Base-by-base conservation (phyloP, 2,888 invertebrate species). In the Philonicus albiceps region DNA sequence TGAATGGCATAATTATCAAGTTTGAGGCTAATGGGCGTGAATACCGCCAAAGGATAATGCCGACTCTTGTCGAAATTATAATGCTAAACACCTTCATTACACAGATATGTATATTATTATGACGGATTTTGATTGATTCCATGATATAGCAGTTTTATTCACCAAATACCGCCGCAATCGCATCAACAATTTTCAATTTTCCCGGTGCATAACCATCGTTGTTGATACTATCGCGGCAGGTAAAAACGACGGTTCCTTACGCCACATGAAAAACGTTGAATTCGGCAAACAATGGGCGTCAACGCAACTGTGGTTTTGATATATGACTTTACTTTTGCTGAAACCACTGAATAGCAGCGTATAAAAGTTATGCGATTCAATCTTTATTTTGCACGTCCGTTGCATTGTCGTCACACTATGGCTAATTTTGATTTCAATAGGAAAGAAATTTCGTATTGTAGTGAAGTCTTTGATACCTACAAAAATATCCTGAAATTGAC, bases 121-220 rank as follows among this genome's bases (percentile, higher is more conserved):
- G 55, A 37, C 34, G 30, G n/a, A 4, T 64, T 83, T 34, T 83
- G 64, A 83, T 83, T 64, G 81, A 64, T 83, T 83, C 31, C 81
- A 83, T 83, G 81, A 83, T 83, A 8, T 34, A 19, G 55, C 81
- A 83, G 19, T 83, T 83, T 83, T 83, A 1, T n/a, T 34, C 43
- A 7, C 53, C 31, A 80, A 6, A 53, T 53, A 16, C 43, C n/a
- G 11, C 43, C 49, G 34, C 43, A 49, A 8, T n/a, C 2, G 43
- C 7, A 64, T 13, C 27, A 64, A 75, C 3, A 19, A 19, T 75
- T 74, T 75, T 74, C 19, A 74, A 74, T 74, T 74, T 74, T 30
- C 19, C 30, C 1, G 5, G 16, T n/a, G 11, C 19, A 22, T 64
- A 55, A 19, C 22, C 27, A 27, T 11, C 64, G 22, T 22, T 3